A percentile compares a stretch with the other conserved stretches of the same genome.
Conservation (phyloP, 2,797 vertebrate genomes). For the Aplochiton taeniatus region DNA sequence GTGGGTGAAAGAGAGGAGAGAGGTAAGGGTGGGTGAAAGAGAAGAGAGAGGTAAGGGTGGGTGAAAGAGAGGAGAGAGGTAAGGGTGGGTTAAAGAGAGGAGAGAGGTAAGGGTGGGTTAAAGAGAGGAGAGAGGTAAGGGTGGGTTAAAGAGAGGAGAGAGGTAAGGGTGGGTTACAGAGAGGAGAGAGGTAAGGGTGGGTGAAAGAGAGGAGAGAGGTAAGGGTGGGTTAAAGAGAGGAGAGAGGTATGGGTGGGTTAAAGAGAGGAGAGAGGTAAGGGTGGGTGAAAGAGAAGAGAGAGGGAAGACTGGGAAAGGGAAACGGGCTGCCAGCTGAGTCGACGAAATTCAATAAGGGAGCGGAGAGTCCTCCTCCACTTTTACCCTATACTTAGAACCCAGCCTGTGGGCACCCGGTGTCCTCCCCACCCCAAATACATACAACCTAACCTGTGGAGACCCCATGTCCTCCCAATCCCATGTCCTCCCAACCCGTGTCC, state of each 20-base stretch:
- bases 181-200: too few relatives aligned
- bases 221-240: too few relatives aligned
- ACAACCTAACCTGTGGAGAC: too few relatives aligned
- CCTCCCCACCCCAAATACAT: too few relatives aligned
- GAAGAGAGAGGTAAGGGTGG: slow-evolving; percentile 7
- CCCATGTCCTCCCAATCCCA: too few relatives aligned
- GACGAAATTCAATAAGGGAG: slow-evolving; percentile 72
- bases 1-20: slow-evolving; percentile 8
- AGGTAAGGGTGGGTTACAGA: slow-evolving; percentile 14
- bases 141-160: slow-evolving; percentile 8
- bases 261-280: too few relatives aligned
- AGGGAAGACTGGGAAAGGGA: slow-evolving; percentile 12
- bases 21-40: slow-evolving; percentile 14
- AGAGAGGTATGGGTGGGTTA: too few relatives aligned
- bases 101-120: slow-evolving; percentile 14
- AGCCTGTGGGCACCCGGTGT: not conserved
- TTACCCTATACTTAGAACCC: slow-evolving; percentile 71
- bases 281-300: not conserved
- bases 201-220: too few relatives aligned
- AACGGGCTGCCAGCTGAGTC: slow-evolving; percentile 68
- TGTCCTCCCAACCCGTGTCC: too few relatives aligned
- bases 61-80: slow-evolving; percentile 8
- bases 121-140: slow-evolving; percentile 7
- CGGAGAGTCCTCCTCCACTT: slow-evolving; percentile 40
- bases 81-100: slow-evolving; percentile 12